phyloP scores from a whole-genome alignment of 2,888 invertebrate genomes.

The Chorisops tibialis region DNA sequence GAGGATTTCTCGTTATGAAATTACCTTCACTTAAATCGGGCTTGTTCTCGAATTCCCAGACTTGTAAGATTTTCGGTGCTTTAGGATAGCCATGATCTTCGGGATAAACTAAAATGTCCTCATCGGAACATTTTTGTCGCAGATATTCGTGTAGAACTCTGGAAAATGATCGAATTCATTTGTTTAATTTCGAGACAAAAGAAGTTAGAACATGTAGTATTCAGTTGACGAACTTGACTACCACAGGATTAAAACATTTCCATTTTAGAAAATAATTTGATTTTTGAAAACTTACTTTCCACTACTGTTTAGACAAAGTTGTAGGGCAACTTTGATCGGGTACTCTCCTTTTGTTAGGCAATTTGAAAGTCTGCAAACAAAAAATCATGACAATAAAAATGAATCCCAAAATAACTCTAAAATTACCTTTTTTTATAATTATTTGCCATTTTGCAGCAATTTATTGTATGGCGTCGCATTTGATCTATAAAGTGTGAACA shows the following conservation, averaged over 20 bases:
- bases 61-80: slow-evolving; percentile 22
- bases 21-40: slow-evolving; percentile 18
- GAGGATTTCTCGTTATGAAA: background rate
- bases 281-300: background rate
- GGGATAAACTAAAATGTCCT: slow-evolving; percentile 9
- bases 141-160: slow-evolving; percentile 20
- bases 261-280: too few species aligned
- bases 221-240: too few species aligned
- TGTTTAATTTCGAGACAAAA: background rate
- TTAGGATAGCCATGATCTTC: slow-evolving; percentile 6
- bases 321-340: slow-evolving; percentile 15
- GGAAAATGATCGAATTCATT: background rate
- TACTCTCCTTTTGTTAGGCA: slow-evolving; percentile 4
- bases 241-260: too few species aligned
- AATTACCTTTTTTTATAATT: slow-evolving; percentile 7
- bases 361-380: background rate
- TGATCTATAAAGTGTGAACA: slow-evolving; percentile 11
- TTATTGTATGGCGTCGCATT: background rate
- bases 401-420: background rate
- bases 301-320: slow-evolving; percentile 8
- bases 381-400: background rate
- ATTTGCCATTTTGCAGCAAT: background rate
- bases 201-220: background rate
- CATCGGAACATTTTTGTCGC: slow-evolving; percentile 19
- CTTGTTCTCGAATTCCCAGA: slow-evolving; percentile 16